Base-by-base conservation (phyloP, 1,140 invertebrate genomes). In the Tigriopus japonicus region DNA sequence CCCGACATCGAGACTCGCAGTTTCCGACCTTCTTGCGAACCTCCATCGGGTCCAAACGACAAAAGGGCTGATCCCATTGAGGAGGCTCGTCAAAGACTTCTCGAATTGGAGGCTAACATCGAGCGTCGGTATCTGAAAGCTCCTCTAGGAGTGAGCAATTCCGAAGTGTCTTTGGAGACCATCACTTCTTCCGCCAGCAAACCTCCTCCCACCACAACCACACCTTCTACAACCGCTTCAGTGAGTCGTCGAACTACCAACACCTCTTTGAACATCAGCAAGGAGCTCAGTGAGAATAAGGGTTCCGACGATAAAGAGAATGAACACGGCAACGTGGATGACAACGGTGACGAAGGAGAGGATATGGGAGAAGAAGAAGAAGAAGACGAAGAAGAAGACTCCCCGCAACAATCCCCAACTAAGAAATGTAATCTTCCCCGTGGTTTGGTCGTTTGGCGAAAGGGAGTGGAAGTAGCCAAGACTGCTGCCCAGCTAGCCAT, bases 51-150 rank as follows among this genome's bases (percentile, higher is more conserved):
- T 60, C 42, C 45, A 59, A 40, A 59, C 43, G 21, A 35, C 13
- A 19, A 63, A 14, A n/a, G 43, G 40, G n/a, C 43, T 15, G 43
- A 21, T 23, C 14, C 21, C 13, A 24, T 87, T 15, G 77, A 80
- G 42, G 72, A 84, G 62, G 84, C 85, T 0, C 79, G 82, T 62
- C 80, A 85, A 63, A 78, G 87, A 69, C 75, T 97, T 58, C 73
- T 87, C 0, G 80, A 81, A 6, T 73, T 96, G 6, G 91, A 96
- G 72, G 80, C 82, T 2, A 86, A 87, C 59, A 91, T 96, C 56
- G 91, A 96, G 71, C 76, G 89, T 62, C 74, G 93, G 64, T 97
- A 96, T 71, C 74, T 96, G 42, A 93, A 93, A 73, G 88, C 90
- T 63, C 92, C 92, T 28, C 74, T 97, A 17, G 89, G 87, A 53